These are phyloP conservation scores for Dicaeum eximium DNA, from an alignment of 2,113 vertebrate species.

Conservation along the genomic window DNA sequence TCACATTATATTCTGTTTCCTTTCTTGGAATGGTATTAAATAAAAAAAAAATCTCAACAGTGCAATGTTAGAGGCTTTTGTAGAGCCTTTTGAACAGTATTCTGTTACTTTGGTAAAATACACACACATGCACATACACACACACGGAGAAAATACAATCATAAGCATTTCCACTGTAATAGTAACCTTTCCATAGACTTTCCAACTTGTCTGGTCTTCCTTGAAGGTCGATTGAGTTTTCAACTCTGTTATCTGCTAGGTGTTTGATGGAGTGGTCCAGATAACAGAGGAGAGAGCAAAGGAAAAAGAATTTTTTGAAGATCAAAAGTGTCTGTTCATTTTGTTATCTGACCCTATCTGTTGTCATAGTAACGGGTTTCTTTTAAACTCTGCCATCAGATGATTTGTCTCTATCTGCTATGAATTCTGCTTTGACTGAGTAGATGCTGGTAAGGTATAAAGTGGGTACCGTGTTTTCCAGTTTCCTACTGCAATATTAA, in stretches of 20 bases:
- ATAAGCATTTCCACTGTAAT: slow-evolving; percentile 34
- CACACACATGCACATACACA: not conserved
- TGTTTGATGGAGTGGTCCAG: slow-evolving; percentile 90
- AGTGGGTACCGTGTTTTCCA: not conserved
- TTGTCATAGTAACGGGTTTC: slow-evolving; percentile 86
- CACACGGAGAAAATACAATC: slow-evolving; percentile 18
- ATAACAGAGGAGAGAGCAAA: slow-evolving; percentile 87
- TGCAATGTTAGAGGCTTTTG: not conserved
- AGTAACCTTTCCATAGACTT: slow-evolving; percentile 75
- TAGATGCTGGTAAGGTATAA: slow-evolving; percentile 42
- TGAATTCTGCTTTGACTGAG: slow-evolving; percentile 65
- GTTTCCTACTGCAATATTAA: slow-evolving; percentile 37
- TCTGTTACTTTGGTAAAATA: slow-evolving; percentile 22
- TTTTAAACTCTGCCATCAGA: slow-evolving; percentile 82
- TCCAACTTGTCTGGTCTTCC: slow-evolving; percentile 73
- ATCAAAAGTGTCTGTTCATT: slow-evolving; percentile 85
- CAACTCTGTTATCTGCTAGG: slow-evolving; percentile 83
- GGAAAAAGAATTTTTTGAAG: slow-evolving; percentile 82
- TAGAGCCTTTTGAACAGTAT: slow-evolving; percentile 44
- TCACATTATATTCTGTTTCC: not conserved
- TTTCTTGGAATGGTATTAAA: not conserved
- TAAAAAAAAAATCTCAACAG: not conserved
- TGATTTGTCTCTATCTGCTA: slow-evolving; percentile 77
- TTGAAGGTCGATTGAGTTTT: slow-evolving; percentile 92
- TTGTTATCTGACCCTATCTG: slow-evolving; percentile 88